A percentile compares a stretch with the other conserved stretches of the same genome.
phyloP scores from a whole-genome alignment of 2,888 invertebrate genomes.

The Nycteola revayana region DNA sequence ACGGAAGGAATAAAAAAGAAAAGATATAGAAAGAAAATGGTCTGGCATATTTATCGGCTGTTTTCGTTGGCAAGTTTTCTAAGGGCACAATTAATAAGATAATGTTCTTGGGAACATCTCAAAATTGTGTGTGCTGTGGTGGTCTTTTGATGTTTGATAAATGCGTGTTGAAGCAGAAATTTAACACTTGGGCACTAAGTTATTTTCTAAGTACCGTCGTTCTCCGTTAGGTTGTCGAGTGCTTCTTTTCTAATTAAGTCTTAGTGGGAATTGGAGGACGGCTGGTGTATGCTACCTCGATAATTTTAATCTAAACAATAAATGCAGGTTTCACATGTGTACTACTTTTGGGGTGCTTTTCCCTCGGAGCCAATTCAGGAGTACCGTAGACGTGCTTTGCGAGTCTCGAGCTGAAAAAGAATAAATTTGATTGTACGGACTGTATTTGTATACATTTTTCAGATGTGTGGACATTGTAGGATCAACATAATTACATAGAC shows the following conservation, averaged over 20 bases:
- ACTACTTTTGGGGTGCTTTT: conserved; percentile 86
- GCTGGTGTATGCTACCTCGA: conserved; percentile 15
- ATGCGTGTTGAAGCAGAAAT: conserved; percentile 36
- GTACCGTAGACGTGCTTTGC: conserved; percentile 89
- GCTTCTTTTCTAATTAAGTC: neutral
- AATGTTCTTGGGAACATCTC: conserved; percentile 53
- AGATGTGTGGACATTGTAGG: too few species aligned
- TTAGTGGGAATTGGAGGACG: conserved; percentile 12
- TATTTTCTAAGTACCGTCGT: neutral
- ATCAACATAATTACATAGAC: too few species aligned
- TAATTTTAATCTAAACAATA: conserved; percentile 22
- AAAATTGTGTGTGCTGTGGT: conserved; percentile 50
- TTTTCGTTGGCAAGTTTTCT: conserved; percentile 45
- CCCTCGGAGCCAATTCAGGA: conserved; percentile 92
- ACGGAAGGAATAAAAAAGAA: conserved; percentile 5
- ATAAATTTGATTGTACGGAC: too few species aligned
- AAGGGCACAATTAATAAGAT: conserved; percentile 44
- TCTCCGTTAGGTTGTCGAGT: conserved; percentile 7
- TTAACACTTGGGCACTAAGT: neutral
- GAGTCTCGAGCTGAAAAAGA: conserved; percentile 86
- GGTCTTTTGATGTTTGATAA: conserved; percentile 43
- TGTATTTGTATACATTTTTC: too few species aligned
- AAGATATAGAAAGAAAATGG: conserved; percentile 11
- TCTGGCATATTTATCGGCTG: conserved; percentile 27
- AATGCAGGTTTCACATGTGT: conserved; percentile 61